These are phyloP conservation scores for Thereva unica DNA, from an alignment of 2,888 invertebrate genomes.

Conservation along the genomic window DNA sequence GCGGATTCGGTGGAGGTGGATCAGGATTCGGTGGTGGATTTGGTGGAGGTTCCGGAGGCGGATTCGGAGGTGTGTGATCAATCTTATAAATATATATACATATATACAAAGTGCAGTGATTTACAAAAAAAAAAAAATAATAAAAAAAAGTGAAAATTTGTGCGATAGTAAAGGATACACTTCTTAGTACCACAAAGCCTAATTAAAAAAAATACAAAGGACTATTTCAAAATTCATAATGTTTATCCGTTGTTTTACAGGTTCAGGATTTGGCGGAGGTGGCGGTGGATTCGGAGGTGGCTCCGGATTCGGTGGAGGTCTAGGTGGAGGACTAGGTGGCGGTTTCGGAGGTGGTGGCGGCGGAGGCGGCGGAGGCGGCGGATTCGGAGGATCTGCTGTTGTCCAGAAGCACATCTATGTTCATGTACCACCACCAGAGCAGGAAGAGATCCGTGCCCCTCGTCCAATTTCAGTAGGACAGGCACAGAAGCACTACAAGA, in stretches of 20 bases:
- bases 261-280: constrained; percentile 49
- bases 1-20: constrained; percentile 49
- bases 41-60: constrained; percentile 40
- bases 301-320: constrained; percentile 45
- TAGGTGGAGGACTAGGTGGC: constrained; percentile 45
- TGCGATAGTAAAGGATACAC: too few species aligned
- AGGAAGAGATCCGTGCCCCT: constrained; percentile 68
- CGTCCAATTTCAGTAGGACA: constrained; percentile 69
- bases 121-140: too few species aligned
- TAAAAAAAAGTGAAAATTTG: too few species aligned
- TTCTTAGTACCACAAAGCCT: too few species aligned
- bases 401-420: constrained; percentile 89
- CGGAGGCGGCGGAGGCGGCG: constrained; percentile 42
- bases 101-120: too few species aligned
- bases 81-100: too few species aligned
- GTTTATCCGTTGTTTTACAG: constrained; percentile 31
- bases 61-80: constrained; percentile 37
- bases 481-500: constrained; percentile 87
- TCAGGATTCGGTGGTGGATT: constrained; percentile 44
- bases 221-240: too few species aligned
- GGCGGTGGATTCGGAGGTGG: constrained; percentile 40
- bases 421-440: constrained; percentile 87
- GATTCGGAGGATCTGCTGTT: constrained; percentile 56
- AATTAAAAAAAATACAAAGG: too few species aligned
- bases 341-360: constrained; percentile 45